phyloP scores from a whole-genome alignment of 53 echinoderm and acorn worm genomes.

The Stichopus horrens region DNA sequence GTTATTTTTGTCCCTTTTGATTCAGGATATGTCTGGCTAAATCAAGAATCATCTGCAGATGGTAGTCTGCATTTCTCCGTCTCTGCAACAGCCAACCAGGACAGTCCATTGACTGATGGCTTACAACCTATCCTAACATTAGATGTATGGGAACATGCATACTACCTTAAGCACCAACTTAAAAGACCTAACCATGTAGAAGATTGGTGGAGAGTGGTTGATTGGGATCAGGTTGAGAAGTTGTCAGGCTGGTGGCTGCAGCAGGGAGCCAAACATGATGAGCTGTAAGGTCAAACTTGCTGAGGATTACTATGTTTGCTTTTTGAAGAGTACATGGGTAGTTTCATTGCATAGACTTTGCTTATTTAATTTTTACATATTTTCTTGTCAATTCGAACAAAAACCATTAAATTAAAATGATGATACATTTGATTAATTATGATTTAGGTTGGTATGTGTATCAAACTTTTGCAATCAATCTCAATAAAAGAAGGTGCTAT shows the following conservation, averaged over 20 bases:
- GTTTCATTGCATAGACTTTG: too few relatives aligned
- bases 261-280: constrained; percentile 40
- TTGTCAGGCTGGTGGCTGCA: constrained; percentile 65
- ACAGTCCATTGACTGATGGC: constrained; percentile 59
- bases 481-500: too few relatives aligned
- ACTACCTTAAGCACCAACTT: constrained; percentile 74
- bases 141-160: constrained; percentile 84
- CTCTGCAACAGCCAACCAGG: constrained; percentile 69
- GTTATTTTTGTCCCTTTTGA: too few relatives aligned
- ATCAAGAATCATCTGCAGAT: constrained; percentile 14
- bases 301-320: too few relatives aligned
- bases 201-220: constrained; percentile 71
- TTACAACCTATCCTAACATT: constrained; percentile 70
- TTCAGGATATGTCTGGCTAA: constrained; percentile 74
- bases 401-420: too few relatives aligned
- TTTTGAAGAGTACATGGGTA: too few relatives aligned
- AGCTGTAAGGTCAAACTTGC: constrained; percentile 20
- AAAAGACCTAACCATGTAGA: constrained; percentile 50
- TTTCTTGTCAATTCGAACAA: too few relatives aligned
- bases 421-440: too few relatives aligned
- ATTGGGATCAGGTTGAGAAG: constrained; percentile 63
- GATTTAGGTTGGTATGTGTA: too few relatives aligned
- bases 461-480: too few relatives aligned
- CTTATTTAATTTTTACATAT: too few relatives aligned
- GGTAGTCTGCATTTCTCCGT: constrained; percentile 30